Percentiles rank a stretch among this genome's conserved stretches.
Conservation (phyloP, 2,797 vertebrate species). For the Tangara arthus region DNA sequence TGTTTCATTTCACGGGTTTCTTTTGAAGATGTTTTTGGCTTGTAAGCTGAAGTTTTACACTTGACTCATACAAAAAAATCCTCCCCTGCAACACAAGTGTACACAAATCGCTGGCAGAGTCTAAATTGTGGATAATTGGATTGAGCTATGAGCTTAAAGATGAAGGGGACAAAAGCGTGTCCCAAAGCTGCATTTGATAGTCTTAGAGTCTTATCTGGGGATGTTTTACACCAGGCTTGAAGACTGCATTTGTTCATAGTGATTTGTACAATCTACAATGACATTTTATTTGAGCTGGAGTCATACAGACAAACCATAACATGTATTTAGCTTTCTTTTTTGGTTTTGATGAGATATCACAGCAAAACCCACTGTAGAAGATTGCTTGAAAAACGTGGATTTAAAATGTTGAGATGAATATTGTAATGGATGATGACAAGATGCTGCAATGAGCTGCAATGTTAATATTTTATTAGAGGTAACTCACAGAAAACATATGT, state of each 20-base stretch:
- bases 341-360: constrained; percentile 43
- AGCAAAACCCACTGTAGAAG: constrained; percentile 29
- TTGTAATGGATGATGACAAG: constrained; percentile 37
- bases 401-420: constrained; percentile 19
- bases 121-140: constrained; percentile 78
- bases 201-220: constrained; percentile 74
- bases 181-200: constrained; percentile 72
- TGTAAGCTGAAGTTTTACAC: constrained; percentile 68
- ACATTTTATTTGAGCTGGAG: constrained; percentile 73
- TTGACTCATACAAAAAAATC: constrained; percentile 53
- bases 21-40: constrained; percentile 72
- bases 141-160: constrained; percentile 76
- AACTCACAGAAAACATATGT: not conserved
- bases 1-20: constrained; percentile 58
- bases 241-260: constrained; percentile 70
- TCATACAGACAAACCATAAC: constrained; percentile 68
- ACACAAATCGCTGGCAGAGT: constrained; percentile 69
- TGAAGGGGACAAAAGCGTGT: constrained; percentile 74
- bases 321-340: constrained; percentile 40
- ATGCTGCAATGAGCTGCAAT: constrained; percentile 11
- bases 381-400: constrained; percentile 23
- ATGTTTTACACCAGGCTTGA: constrained; percentile 75
- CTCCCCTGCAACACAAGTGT: constrained; percentile 53
- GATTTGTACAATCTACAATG: constrained; percentile 73
- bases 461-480: constrained; percentile 6